These are phyloP conservation scores for Corythornis cristatus DNA, from an alignment of 2,113 vertebrate species.

Conservation along the genomic window DNA sequence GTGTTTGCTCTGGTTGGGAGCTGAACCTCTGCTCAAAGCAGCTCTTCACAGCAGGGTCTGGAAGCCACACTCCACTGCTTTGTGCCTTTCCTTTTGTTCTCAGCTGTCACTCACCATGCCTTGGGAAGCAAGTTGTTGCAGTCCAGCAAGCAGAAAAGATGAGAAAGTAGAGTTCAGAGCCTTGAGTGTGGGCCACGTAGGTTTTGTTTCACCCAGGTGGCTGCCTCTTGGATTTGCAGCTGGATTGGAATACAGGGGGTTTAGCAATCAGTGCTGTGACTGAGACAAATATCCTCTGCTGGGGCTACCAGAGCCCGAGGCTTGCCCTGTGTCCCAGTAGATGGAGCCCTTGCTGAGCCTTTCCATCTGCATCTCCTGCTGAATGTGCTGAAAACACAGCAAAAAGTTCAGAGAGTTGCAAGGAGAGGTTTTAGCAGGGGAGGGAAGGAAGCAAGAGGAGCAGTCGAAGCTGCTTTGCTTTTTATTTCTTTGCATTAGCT, in stretches of 20 bases:
- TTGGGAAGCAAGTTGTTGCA: not conserved
- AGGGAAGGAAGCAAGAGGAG: not conserved
- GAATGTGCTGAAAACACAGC: rapidly evolving
- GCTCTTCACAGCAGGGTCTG: not conserved
- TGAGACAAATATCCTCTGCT: rapidly evolving
- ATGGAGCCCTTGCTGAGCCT: constrained; percentile 19
- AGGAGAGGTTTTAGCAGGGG: not conserved
- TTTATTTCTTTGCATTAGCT: not conserved
- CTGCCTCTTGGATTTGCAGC: not conserved
- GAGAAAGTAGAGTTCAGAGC: not conserved
- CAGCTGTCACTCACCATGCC: not conserved
- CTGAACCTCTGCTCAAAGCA: not conserved
- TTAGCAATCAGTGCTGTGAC: rapidly evolving
- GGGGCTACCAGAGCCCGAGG: not conserved
- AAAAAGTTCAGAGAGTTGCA: rapidly evolving
- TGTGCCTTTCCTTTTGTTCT: not conserved
- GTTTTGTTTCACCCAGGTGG: not conserved
- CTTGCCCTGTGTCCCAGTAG: not conserved
- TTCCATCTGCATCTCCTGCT: not conserved
- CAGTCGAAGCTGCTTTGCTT: not conserved
- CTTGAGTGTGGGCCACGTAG: rapidly evolving
- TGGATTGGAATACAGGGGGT: rapidly evolving
- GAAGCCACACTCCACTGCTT: not conserved
- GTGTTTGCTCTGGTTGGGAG: not conserved
- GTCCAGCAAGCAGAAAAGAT: not conserved